Conservation (phyloP, 2,888 invertebrate species). For the Gymnocheta viridis region DNA sequence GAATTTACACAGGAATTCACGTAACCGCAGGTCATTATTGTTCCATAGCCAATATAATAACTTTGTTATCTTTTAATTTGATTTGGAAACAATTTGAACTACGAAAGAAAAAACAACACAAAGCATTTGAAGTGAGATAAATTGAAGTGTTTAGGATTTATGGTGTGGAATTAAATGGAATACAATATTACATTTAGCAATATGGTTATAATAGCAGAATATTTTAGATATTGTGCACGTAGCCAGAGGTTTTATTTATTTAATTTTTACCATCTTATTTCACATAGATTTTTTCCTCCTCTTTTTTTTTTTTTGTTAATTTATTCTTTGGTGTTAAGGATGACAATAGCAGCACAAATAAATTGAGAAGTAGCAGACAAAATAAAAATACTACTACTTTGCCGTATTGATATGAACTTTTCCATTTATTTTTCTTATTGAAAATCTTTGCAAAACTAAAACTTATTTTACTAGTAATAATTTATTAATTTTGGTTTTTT, state of each 20-base stretch:
- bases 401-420: slow-evolving; percentile 49
- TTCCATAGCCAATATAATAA: slow-evolving; percentile 58
- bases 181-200: slow-evolving; percentile 20
- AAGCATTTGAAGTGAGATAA: slow-evolving; percentile 40
- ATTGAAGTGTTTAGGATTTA: slow-evolving; percentile 38
- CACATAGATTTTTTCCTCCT: not conserved
- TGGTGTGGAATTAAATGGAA: slow-evolving; percentile 15
- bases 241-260: slow-evolving; percentile 55
- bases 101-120: not conserved
- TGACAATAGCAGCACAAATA: slow-evolving; percentile 29
- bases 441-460: slow-evolving; percentile 46
- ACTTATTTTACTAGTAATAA: slow-evolving; percentile 42
- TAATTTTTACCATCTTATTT: slow-evolving; percentile 1
- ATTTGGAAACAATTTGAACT: slow-evolving; percentile 65
- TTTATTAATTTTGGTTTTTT: slow-evolving; percentile 1
- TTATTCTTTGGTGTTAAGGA: slow-evolving; percentile 41
- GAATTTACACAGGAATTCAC: slow-evolving; percentile 1
- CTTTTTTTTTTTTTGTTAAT: slow-evolving; percentile 20
- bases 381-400: slow-evolving; percentile 32
- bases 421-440: slow-evolving; percentile 48
- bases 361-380: not conserved
- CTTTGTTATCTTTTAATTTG: slow-evolving; percentile 71
- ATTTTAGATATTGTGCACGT: slow-evolving; percentile 56
- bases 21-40: slow-evolving; percentile 64
- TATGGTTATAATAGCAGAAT: slow-evolving; percentile 11